Conservation (phyloP, 2,797 vertebrate species). For the Gadopsis bispinosus region DNA sequence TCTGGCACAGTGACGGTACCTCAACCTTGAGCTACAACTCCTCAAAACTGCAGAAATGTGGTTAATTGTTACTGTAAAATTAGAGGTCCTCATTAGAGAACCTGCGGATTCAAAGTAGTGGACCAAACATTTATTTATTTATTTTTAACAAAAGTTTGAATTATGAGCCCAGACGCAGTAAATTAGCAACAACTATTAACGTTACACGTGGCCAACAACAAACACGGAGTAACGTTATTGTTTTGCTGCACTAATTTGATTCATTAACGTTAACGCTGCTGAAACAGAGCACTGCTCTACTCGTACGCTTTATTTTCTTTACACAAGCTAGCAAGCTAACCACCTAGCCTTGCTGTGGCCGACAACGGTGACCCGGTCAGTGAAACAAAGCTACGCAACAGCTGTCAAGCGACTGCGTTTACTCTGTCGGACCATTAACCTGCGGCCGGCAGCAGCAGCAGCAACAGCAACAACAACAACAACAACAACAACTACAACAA, state of each 20-base stretch:
- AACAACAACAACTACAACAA: too few species aligned
- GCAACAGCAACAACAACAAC: too few species aligned
- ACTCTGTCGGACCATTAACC: background rate
- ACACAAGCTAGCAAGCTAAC: conserved; percentile 29
- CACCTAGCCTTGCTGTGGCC: background rate
- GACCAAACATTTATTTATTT: background rate
- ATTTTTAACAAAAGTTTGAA: background rate
- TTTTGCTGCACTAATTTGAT: background rate
- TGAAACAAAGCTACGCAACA: background rate
- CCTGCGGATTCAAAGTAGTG: background rate
- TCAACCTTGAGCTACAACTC: background rate
- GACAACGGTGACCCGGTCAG: background rate
- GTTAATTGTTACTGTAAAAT: background rate
- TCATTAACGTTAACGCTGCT: background rate
- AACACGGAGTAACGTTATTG: too few species aligned
- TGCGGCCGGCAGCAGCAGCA: background rate
- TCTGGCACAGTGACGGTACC: background rate
- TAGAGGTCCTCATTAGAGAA: background rate
- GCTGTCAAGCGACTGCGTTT: background rate
- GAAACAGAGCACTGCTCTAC: background rate
- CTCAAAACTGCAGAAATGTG: background rate
- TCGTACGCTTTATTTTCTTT: background rate
- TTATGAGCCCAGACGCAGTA: background rate
- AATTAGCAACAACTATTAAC: background rate
- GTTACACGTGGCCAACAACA: background rate